Evolutionary conservation across 2,797 vertebrate species (phyloP).

Genomic region (Calcarius lapponicus): DNA sequence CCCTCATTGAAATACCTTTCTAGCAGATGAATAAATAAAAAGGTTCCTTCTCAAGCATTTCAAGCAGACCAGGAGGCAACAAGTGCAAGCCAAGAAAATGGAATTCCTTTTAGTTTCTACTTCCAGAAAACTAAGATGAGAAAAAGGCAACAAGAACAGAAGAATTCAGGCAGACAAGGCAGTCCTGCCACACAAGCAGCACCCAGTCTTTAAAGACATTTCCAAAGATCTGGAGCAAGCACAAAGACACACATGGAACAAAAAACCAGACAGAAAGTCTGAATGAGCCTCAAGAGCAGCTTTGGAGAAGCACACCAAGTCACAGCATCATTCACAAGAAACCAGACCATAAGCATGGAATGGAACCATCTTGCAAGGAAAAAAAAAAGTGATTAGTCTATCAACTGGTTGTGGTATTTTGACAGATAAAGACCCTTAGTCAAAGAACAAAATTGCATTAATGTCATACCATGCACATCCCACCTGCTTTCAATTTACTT

Average conservation of each 20-base stretch:
- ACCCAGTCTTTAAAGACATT: background rate
- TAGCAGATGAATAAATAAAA: slow-evolving; percentile 21
- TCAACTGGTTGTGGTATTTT: background rate
- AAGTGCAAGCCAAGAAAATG: slow-evolving; percentile 8
- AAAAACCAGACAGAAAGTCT: background rate
- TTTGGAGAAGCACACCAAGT: background rate
- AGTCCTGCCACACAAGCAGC: background rate
- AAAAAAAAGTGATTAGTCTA: background rate
- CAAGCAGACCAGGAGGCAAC: background rate
- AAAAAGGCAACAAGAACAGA: background rate
- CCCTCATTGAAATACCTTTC: background rate
- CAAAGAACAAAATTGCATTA: background rate
- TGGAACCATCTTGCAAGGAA: background rate
- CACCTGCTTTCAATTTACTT: background rate
- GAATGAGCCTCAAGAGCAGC: background rate
- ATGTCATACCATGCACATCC: background rate
- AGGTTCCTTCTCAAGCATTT: slow-evolving; percentile 6
- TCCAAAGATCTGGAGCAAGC: background rate
- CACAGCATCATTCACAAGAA: background rate
- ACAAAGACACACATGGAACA: background rate
- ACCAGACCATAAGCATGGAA: background rate
- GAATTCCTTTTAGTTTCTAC: background rate
- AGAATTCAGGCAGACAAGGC: background rate
- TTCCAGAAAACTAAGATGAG: background rate
- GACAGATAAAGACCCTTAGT: background rate